Evolutionary conservation across 1,140 invertebrate genomes (phyloP).

Genomic region (Drosophila nebulosa): DNA sequence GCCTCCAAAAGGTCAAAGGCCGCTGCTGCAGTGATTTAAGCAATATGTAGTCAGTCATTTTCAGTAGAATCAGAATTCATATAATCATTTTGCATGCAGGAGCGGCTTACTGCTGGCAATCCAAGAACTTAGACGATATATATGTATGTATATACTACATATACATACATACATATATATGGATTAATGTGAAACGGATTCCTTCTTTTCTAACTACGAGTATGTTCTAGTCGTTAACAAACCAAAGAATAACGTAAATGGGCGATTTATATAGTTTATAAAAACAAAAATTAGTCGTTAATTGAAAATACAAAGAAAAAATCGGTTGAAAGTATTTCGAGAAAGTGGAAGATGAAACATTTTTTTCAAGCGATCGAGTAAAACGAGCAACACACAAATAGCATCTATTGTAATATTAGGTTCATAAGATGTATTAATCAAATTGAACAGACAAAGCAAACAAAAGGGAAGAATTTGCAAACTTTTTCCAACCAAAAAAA

Average conservation of each 20-base stretch:
- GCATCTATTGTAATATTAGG: conserved; percentile 72
- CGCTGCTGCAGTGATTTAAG: conserved; percentile 60
- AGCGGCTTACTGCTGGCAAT: not conserved
- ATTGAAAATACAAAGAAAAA: not conserved
- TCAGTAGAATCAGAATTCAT: conserved; percentile 49
- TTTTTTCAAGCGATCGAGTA: conserved; percentile 30
- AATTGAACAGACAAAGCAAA: conserved; percentile 41
- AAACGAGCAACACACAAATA: conserved; percentile 58
- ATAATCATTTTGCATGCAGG: conserved; percentile 45
- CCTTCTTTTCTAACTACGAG: conserved; percentile 53
- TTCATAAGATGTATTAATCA: conserved; percentile 71
- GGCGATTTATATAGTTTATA: not conserved
- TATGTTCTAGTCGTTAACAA: conserved; percentile 74
- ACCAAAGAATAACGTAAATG: conserved; percentile 47
- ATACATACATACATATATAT: conserved; percentile 8
- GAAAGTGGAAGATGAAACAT: conserved; percentile 12
- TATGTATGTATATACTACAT: conserved; percentile 7
- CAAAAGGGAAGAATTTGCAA: conserved; percentile 25
- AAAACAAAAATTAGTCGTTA: conserved; percentile 35
- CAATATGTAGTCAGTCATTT: conserved; percentile 57
- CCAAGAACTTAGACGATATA: conserved; percentile 43
- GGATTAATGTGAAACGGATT: conserved; percentile 52
- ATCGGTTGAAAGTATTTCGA: not conserved
- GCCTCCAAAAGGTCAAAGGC: not conserved
- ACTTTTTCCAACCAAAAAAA: conserved; percentile 58